Base-by-base conservation (phyloP, 2,113 vertebrate species). In the human region DNA sequence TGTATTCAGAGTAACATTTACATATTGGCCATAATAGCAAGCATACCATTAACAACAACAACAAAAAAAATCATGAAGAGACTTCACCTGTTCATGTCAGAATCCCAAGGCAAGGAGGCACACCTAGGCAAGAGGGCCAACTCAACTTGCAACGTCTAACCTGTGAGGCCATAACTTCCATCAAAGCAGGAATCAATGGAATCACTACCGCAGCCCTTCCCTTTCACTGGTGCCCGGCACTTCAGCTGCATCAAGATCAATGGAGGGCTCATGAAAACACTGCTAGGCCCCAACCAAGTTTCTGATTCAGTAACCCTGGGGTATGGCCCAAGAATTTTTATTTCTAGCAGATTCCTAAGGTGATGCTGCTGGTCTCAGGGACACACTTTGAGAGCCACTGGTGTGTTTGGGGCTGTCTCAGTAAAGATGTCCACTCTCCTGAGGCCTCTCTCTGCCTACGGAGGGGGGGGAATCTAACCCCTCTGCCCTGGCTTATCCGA, bases 1-100 rank as follows among this genome's bases (percentile, higher is more conserved):
- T 97, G 97, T 97, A 95, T 98, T 97, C 92, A 89, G 96, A 97
- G 82, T 97, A 98, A 98, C 98, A 97, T 96, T 97, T 98, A 98
- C 98, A 97, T 97, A 96, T 94, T 92, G 96, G 96, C 85, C 95
- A 82, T 96, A 97, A 97, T 68, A 98, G 98, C 97, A 98, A 98
- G 98, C 97, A 97, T 93, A 97, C 89, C 95, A 52, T 96, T 95
- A 96, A 94, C 94, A 61, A 85, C 75, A 97, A 78, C 72, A 66
- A 61, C 40, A 86, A 59, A 94, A 43, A 88, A 76, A 61, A 45
- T 66, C 52, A 93, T 93, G 91, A 94, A 95, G 89, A 90, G 96
- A 96, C 83, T 84, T 94, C 89, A 95, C 92, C 94, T 97, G 97
- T 96, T 98, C 25, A 13, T 66, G 30, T 81, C 70, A 80, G 81